phyloP scores from a whole-genome alignment of 2,797 vertebrate genomes.

The Sitta carolinensis region DNA sequence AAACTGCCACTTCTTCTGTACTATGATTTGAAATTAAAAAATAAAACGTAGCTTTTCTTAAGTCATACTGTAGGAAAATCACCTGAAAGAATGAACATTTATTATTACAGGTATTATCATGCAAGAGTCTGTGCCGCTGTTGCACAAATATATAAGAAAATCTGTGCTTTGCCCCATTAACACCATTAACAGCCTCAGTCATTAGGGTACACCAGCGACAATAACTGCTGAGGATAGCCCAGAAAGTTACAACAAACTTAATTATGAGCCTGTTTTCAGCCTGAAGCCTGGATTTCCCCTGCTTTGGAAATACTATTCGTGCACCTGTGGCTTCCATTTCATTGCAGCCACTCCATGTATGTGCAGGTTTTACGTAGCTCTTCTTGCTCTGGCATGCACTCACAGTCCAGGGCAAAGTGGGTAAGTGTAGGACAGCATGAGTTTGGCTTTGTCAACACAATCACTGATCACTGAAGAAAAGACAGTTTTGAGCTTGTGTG shows the following conservation, averaged over 20 bases:
- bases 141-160: not conserved
- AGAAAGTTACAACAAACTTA: not conserved
- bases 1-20: not conserved
- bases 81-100: not conserved
- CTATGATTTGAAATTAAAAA: not conserved
- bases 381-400: not conserved
- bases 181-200: not conserved
- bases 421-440: not conserved
- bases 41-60: not conserved
- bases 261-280: accelerated
- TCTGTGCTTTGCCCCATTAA: not conserved
- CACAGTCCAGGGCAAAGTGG: not conserved
- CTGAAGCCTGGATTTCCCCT: not conserved
- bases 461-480: not conserved
- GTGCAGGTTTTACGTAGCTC: not conserved
- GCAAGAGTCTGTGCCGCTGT: not conserved
- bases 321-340: not conserved
- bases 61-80: not conserved
- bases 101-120: not conserved
- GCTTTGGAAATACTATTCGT: not conserved
- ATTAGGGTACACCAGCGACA: not conserved
- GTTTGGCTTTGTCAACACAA: not conserved
- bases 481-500: not conserved
- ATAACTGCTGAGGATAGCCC: not conserved
- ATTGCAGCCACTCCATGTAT: accelerated